phyloP scores from a whole-genome alignment of 2,113 vertebrate species.

The Sminthopsis crassicaudata region DNA sequence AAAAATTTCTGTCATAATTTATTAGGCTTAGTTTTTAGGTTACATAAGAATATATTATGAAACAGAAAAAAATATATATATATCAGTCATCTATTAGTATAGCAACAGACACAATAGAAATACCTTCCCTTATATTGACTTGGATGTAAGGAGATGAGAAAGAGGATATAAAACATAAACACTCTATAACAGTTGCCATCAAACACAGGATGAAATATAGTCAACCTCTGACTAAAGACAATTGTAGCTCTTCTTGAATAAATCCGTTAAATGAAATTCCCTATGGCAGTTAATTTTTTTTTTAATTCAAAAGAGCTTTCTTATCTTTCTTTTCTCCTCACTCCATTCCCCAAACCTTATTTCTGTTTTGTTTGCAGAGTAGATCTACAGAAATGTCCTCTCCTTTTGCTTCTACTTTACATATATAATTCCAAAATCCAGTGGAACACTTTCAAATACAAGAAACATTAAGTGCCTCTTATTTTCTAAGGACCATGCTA shows the following conservation, averaged over 20 bases:
- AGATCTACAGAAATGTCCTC: neutral
- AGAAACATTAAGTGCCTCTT: neutral
- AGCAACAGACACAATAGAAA: constrained; percentile 8
- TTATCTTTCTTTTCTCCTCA: neutral
- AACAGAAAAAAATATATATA: neutral
- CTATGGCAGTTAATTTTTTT: constrained; percentile 10
- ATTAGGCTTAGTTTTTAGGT: neutral
- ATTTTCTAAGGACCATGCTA: neutral
- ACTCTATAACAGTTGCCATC: constrained; percentile 4
- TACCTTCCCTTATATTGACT: constrained; percentile 2
- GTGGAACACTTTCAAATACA: neutral
- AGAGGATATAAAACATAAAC: neutral
- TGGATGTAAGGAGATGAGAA: neutral
- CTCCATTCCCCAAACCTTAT: neutral
- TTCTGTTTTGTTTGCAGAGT: neutral
- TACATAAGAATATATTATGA: constrained; percentile 15
- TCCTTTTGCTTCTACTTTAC: neutral
- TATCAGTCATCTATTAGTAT: constrained; percentile 23
- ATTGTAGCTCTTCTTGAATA: neutral
- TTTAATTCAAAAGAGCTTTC: neutral
- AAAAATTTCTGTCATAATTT: constrained; percentile 36
- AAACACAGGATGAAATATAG: neutral
- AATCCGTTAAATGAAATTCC: constrained; percentile 16
- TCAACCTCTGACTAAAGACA: constrained; percentile 22
- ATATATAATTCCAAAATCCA: neutral